Base-by-base conservation (phyloP, 2,888 invertebrate species). In the Sialis fuliginosa region DNA sequence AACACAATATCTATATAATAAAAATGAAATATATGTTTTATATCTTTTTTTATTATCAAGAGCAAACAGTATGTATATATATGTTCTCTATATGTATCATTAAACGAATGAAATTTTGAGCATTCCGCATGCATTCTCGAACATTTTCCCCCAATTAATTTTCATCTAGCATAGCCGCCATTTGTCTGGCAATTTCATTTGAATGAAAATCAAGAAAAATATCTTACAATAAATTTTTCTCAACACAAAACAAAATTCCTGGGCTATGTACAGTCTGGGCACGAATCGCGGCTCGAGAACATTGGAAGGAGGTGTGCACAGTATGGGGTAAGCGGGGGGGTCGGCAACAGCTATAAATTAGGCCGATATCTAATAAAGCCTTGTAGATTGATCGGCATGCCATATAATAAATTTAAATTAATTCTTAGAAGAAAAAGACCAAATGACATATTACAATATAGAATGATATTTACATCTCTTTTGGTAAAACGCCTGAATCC, bases 311-410 rank as follows among this genome's bases (percentile, higher is more conserved):
- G 37, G 12, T 12, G 37, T 22, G 39, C 10, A 13, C 7, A 7
- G 8, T 13, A 31, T 32, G 31, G 42, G 22, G 32, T 7, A 10
- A 32, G 32, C 32, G 41, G 22, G 22, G 35, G 37, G 37, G 44
- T 34, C 44, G 22, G 22, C 22, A 22, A 44, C 9, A 35, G 44
- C 44, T 10, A 46, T 46, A 46, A 46, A 46, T 46, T 46, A 46
- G 46, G 46, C 46, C 46, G 46, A 46, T 46, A 46, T 46, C 46
- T 46, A 46, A 46, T 46, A 46, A 46, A 46, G 46, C 46, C 37
- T 41, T 33, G 33, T 41, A 46, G 46, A 46, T 46, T 46, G 46
- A 46, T 46, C 37, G 46, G 46, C 46, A 22, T 22, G 40, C 46
- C 40, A 46, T 44, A 35, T 31, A 22, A 34, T 10, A 35, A 10